Percentiles rank a stretch among this genome's conserved stretches.
Conservation (phyloP, 2,888 invertebrate species). For the Xylocampa areola region DNA sequence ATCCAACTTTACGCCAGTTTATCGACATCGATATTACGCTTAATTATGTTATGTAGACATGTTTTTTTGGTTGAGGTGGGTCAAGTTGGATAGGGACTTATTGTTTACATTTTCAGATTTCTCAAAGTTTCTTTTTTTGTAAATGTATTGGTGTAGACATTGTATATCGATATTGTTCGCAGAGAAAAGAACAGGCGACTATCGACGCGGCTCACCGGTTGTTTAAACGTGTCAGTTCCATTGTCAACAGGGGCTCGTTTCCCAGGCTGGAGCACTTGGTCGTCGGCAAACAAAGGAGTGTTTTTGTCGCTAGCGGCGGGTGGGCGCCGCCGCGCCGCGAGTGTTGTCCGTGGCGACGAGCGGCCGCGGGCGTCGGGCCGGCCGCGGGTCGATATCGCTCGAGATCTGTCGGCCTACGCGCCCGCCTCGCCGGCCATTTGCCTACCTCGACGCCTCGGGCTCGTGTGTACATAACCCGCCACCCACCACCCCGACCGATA, state of each 20-base stretch:
- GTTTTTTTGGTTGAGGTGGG: slow-evolving; percentile 33
- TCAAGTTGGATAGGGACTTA: slow-evolving; percentile 15
- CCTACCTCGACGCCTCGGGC: slow-evolving; percentile 89
- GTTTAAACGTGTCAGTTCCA: slow-evolving; percentile 57
- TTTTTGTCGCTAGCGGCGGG: slow-evolving; percentile 86
- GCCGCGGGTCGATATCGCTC: slow-evolving; percentile 88
- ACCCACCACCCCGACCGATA: slow-evolving; percentile 82
- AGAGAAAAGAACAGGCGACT: slow-evolving; percentile 23
- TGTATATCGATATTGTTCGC: slow-evolving; percentile 7
- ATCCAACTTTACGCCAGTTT: slow-evolving; percentile 38
- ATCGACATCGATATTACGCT: slow-evolving; percentile 69
- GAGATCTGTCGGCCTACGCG: slow-evolving; percentile 88
- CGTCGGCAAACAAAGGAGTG: slow-evolving; percentile 86
- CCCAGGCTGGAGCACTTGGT: slow-evolving; percentile 55
- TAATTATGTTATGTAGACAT: slow-evolving; percentile 32
- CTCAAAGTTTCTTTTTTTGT: neutral
- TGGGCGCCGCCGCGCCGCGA: slow-evolving; percentile 82
- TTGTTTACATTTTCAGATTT: slow-evolving; percentile 2
- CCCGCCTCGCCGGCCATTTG: slow-evolving; percentile 88
- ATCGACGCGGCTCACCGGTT: slow-evolving; percentile 37
- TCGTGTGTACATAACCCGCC: slow-evolving; percentile 89
- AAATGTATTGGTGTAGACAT: neutral
- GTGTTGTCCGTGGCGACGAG: slow-evolving; percentile 83
- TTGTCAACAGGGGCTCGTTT: slow-evolving; percentile 55
- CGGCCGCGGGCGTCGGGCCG: slow-evolving; percentile 66